Conservation (phyloP, 2,888 invertebrate genomes). For the Palloptera scutellata region DNA sequence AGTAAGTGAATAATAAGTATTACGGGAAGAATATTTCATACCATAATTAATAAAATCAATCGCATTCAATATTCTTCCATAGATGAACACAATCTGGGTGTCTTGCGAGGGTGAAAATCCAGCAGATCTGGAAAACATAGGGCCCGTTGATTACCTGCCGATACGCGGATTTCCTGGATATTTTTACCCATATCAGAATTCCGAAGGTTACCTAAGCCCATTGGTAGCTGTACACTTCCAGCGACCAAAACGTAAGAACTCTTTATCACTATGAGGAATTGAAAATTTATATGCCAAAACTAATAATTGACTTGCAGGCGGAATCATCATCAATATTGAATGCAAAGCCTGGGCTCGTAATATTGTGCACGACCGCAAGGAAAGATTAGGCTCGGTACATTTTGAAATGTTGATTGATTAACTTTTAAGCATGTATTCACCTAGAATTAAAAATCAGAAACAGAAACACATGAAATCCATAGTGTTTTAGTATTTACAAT, state of each 20-base stretch:
- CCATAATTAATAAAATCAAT: background rate
- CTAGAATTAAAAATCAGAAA: too few species aligned
- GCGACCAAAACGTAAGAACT: conserved; percentile 79
- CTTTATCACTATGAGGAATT: background rate
- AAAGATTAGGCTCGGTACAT: conserved; percentile 75
- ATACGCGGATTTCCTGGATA: conserved; percentile 86
- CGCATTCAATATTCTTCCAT: conserved; percentile 34
- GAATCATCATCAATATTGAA: conserved; percentile 71
- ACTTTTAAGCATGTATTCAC: conserved; percentile 27
- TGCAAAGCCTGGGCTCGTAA: conserved; percentile 78
- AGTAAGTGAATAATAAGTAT: conserved; percentile 61
- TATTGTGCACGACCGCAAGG: conserved; percentile 73
- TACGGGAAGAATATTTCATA: conserved; percentile 20
- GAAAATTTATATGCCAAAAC: too few species aligned
- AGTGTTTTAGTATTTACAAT: background rate
- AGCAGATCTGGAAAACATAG: conserved; percentile 90
- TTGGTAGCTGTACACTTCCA: conserved; percentile 86
- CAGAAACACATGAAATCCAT: conserved; percentile 7
- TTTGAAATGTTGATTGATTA: conserved; percentile 75
- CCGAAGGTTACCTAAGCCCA: conserved; percentile 87
- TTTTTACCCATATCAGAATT: conserved; percentile 88
- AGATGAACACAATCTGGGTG: conserved; percentile 88
- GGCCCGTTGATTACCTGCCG: conserved; percentile 82
- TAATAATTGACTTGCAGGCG: conserved; percentile 58
- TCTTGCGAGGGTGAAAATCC: conserved; percentile 95